A percentile compares a stretch with the other conserved stretches of the same genome.
Conservation (phyloP, 2,888 invertebrate species). For the Tryphoninae sp. region DNA sequence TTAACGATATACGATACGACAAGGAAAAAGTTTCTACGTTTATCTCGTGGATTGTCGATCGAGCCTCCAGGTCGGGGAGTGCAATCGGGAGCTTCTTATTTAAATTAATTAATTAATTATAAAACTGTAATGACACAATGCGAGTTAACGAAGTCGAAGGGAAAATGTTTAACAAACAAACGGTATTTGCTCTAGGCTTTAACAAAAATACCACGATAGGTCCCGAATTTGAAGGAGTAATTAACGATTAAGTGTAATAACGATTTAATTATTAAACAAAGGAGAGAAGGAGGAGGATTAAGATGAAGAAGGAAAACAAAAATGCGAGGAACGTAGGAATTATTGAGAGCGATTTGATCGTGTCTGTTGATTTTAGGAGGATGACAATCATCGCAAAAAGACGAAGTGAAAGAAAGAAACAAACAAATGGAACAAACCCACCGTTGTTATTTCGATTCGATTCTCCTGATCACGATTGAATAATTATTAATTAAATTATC, state of each 20-base stretch:
- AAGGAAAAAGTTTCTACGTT: constrained; percentile 50
- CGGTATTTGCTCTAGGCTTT: constrained; percentile 62
- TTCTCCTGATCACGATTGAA: constrained; percentile 49
- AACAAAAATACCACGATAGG: constrained; percentile 52
- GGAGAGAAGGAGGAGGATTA: neutral
- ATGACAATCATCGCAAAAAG: constrained; percentile 74
- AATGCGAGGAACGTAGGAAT: constrained; percentile 55
- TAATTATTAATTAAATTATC: constrained; percentile 50
- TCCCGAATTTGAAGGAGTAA: constrained; percentile 56
- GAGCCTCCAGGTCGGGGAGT: neutral
- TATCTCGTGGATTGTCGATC: constrained; percentile 40
- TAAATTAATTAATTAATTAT: constrained; percentile 61
- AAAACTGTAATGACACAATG: constrained; percentile 41
- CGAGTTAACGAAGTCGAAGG: constrained; percentile 33
- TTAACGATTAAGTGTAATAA: constrained; percentile 58
- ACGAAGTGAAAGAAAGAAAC: constrained; percentile 41
- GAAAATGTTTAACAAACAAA: constrained; percentile 6
- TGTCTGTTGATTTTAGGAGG: constrained; percentile 70
- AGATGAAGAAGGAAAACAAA: constrained; percentile 16
- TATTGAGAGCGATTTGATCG: constrained; percentile 68
- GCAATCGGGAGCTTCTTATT: constrained; percentile 51
- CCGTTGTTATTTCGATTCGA: constrained; percentile 62
- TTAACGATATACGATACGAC: constrained; percentile 23
- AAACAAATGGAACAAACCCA: constrained; percentile 66
- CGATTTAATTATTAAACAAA: constrained; percentile 34